These are phyloP conservation scores for Poecile atricapillus DNA, from an alignment of 2,113 vertebrate genomes.

Conservation along the genomic window DNA sequence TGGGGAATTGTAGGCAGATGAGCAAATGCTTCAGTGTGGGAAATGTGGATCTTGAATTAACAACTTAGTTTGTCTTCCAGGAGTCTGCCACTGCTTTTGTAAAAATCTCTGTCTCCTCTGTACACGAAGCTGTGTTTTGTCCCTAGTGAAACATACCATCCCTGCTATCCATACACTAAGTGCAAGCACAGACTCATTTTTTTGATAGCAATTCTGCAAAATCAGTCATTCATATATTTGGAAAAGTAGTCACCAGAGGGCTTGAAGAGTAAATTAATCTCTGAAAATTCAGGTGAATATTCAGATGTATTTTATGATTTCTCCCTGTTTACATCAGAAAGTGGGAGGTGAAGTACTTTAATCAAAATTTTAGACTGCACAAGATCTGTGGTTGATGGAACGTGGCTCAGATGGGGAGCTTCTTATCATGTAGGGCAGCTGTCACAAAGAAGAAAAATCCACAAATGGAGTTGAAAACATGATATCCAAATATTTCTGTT, in stretches of 20 bases:
- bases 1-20: background rate
- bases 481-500: background rate
- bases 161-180: background rate
- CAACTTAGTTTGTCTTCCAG: conserved; percentile 16
- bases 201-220: background rate
- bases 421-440: background rate
- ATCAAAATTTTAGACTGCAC: background rate
- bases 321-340: background rate
- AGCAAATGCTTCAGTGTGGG: background rate
- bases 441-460: background rate
- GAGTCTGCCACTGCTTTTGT: background rate
- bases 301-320: background rate
- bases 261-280: background rate
- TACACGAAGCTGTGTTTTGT: background rate
- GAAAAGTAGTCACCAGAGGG: background rate
- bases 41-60: conserved; percentile 12
- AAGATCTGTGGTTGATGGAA: background rate
- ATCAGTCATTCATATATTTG: background rate
- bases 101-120: background rate
- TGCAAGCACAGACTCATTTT: background rate
- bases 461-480: background rate
- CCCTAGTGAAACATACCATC: background rate
- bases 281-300: background rate
- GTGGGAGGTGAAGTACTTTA: background rate
- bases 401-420: background rate